Conservation (phyloP, 2,888 invertebrate species). For the Selenia dentaria region DNA sequence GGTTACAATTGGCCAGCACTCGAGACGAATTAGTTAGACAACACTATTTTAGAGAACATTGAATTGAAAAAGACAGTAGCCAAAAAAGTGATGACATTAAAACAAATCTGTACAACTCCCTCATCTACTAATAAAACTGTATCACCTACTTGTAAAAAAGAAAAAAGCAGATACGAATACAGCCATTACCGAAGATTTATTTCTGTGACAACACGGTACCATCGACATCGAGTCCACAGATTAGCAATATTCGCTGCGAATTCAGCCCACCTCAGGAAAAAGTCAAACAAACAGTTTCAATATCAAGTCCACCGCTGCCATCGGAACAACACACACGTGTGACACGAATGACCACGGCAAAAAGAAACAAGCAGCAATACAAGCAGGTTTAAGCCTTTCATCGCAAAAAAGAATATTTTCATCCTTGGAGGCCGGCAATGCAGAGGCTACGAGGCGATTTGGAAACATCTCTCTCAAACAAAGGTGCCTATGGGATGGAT, state of each 20-base stretch:
- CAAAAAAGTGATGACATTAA: not conserved
- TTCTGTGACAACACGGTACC: too few relatives aligned
- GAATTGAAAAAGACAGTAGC: not conserved
- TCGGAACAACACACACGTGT: not conserved
- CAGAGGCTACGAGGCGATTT: not conserved
- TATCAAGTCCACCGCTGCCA: not conserved
- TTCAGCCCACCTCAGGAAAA: not conserved
- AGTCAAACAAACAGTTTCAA: not conserved
- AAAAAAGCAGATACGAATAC: not conserved
- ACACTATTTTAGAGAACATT: slow-evolving; percentile 1
- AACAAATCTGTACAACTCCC: not conserved
- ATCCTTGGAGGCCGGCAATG: not conserved
- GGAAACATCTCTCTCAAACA: not conserved
- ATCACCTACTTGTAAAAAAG: not conserved
- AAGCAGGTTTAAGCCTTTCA: not conserved
- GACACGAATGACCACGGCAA: not conserved
- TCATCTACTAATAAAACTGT: not conserved
- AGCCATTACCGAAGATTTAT: too few relatives aligned
- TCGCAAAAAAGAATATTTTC: not conserved
- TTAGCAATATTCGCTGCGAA: not conserved
- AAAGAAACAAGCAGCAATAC: not conserved
- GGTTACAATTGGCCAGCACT: not conserved
- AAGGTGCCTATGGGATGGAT: not conserved
- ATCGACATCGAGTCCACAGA: too few relatives aligned
- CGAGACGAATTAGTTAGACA: not conserved